These are phyloP conservation scores for Pseudochirops corinnae DNA, from an alignment of 2,797 vertebrate genomes.

Conservation along the genomic window DNA sequence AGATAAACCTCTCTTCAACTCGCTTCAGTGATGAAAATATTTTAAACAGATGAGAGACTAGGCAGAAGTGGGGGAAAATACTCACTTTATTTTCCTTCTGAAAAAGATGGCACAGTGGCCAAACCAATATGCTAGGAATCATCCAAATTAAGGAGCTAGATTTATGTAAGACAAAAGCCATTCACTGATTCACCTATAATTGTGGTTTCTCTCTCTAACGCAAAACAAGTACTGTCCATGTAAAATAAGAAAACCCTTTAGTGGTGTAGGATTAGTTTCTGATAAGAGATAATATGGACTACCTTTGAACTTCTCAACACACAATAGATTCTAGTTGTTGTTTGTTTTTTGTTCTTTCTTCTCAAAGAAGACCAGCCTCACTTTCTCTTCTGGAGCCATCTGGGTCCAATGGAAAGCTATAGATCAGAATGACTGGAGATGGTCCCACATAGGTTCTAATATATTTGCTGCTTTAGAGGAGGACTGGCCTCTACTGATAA, in stretches of 20 bases:
- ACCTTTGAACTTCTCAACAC: neutral
- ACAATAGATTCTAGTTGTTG: neutral
- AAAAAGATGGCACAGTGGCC: neutral
- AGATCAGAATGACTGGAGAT: no score
- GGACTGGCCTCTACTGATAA: neutral
- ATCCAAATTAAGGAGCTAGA: neutral
- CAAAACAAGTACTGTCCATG: neutral
- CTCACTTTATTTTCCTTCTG: neutral
- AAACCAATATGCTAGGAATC: accelerated
- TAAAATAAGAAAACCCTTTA: neutral
- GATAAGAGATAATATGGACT: neutral
- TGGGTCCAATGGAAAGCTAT: no score
- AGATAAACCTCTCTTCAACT: no score
- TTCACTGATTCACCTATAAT: neutral
- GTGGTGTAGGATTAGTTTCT: neutral
- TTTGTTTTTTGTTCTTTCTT: no score
- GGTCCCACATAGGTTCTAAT: neutral
- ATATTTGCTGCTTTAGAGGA: neutral
- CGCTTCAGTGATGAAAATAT: no score
- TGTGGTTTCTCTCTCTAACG: neutral
- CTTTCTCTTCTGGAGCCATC: no score
- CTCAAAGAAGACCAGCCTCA: no score
- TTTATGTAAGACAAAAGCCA: slow-evolving; percentile 24
- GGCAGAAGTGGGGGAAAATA: no score
- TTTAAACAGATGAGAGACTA: no score